Conservation (phyloP, 2,888 invertebrate genomes). For the Cephus pulcher region DNA sequence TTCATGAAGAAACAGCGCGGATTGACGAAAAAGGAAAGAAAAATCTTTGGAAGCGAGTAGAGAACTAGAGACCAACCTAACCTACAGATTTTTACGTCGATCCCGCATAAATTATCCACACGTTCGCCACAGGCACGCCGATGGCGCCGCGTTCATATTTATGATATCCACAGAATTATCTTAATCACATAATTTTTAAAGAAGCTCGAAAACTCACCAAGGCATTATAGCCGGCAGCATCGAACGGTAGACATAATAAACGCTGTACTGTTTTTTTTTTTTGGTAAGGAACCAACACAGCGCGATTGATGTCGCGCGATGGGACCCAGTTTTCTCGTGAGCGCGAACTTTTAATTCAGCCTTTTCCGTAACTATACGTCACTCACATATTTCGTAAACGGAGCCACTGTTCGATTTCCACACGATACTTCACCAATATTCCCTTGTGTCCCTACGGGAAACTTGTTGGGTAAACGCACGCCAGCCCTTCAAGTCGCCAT, state of each 20-base stretch:
- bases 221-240: conserved; percentile 43
- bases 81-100: conserved; percentile 51
- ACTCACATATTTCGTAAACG: conserved; percentile 41
- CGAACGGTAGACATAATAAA: conserved; percentile 27
- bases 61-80: conserved; percentile 53
- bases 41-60: conserved; percentile 39
- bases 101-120: conserved; percentile 23
- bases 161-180: not conserved
- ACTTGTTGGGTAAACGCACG: conserved; percentile 46
- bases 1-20: conserved; percentile 4
- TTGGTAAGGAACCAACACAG: conserved; percentile 43
- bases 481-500: conserved; percentile 58
- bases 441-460: conserved; percentile 29
- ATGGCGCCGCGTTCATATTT: not conserved
- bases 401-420: not conserved
- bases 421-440: not conserved
- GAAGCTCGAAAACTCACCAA: conserved; percentile 37
- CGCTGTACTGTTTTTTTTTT: conserved; percentile 38
- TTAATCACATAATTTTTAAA: not conserved
- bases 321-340: not conserved
- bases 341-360: conserved; percentile 16
- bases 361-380: conserved; percentile 10
- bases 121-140: not conserved
- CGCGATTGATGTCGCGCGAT: conserved; percentile 13
- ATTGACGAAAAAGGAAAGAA: conserved; percentile 28